These are phyloP conservation scores for Spodoptera frugiperda DNA, from an alignment of 1,140 invertebrate genomes.

Conservation along the genomic window DNA sequence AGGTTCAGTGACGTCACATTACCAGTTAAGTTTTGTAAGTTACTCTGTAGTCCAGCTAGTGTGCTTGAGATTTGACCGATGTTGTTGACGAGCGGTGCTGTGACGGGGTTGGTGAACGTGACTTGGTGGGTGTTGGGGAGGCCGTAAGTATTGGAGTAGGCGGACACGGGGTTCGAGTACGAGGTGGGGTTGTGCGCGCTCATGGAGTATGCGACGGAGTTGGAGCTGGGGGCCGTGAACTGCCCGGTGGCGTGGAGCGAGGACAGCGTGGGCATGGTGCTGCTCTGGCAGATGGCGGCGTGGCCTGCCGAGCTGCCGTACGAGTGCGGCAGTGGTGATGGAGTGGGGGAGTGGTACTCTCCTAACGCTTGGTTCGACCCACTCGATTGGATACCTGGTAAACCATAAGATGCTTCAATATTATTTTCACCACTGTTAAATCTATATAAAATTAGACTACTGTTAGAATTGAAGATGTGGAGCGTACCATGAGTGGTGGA, in stretches of 20 bases:
- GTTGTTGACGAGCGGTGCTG: conserved; percentile 82
- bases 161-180: conserved; percentile 82
- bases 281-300: conserved; percentile 86
- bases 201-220: conserved; percentile 83
- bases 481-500: conserved; percentile 84
- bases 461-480: background rate
- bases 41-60: conserved; percentile 82
- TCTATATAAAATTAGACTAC: background rate
- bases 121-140: conserved; percentile 85
- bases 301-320: conserved; percentile 84
- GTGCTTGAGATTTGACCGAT: conserved; percentile 85
- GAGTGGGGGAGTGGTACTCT: conserved; percentile 86
- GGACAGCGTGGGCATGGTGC: conserved; percentile 88
- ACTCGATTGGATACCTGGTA: conserved; percentile 85
- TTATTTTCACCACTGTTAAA: background rate
- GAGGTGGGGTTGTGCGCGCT: conserved; percentile 83
- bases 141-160: conserved; percentile 81
- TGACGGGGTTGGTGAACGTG: conserved; percentile 86
- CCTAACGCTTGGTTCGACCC: conserved; percentile 87
- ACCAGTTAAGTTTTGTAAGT: conserved; percentile 80
- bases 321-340: conserved; percentile 86
- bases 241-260: conserved; percentile 84
- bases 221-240: conserved; percentile 85
- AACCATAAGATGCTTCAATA: conserved; percentile 36
- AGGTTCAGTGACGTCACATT: conserved; percentile 80